Conservation (phyloP, 2,113 vertebrate species). For the Nettapus auritus region DNA sequence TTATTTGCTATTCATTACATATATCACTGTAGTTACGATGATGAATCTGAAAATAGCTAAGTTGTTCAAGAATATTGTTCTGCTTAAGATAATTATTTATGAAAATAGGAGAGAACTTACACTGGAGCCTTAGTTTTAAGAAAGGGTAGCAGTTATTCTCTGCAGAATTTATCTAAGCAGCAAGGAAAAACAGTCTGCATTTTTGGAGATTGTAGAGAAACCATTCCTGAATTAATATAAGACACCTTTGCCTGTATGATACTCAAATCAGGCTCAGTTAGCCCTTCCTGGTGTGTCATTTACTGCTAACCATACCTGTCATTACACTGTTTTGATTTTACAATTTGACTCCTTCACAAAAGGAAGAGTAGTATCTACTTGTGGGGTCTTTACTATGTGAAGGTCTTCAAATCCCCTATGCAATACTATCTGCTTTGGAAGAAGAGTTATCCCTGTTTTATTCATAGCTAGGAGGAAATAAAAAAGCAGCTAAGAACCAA, state of each 20-base stretch:
- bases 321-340: fast-evolving
- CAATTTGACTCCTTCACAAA: not conserved
- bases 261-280: not conserved
- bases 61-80: not conserved
- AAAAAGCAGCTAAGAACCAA: not conserved
- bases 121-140: not conserved
- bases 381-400: not conserved
- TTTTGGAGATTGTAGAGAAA: not conserved
- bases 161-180: not conserved
- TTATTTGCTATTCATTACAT: not conserved
- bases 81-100: not conserved
- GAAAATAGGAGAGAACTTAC: fast-evolving
- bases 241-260: not conserved
- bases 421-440: not conserved
- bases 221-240: fast-evolving
- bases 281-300: fast-evolving
- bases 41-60: not conserved
- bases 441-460: not conserved
- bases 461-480: not conserved
- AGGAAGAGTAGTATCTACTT: not conserved
- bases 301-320: not conserved
- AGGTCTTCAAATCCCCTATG: not conserved
- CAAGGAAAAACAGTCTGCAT: not conserved
- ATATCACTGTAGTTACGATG: fast-evolving
- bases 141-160: not conserved